Conservation (phyloP, 2,113 vertebrate species). For the Etheostoma spectabile region DNA sequence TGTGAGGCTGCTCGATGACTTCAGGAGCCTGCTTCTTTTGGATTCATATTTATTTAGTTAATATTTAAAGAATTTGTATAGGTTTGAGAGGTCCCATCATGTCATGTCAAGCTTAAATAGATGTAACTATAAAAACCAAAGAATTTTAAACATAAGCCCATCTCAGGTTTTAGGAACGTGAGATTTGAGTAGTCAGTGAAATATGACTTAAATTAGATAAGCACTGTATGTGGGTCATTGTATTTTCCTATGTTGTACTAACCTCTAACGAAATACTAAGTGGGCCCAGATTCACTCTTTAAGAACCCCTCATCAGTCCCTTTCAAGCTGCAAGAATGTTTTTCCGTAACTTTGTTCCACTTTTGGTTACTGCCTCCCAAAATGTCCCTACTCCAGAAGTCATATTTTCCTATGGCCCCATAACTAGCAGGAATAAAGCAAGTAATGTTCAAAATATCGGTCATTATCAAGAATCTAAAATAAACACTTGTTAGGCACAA, state of each 20-base stretch:
- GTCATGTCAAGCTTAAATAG: background rate
- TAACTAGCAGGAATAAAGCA: background rate
- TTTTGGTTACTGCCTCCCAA: background rate
- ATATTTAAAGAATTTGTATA: background rate
- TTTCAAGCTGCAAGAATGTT: background rate
- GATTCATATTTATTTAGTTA: background rate
- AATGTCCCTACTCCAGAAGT: background rate
- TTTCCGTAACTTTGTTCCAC: background rate
- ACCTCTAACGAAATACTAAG: background rate
- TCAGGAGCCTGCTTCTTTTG: background rate
- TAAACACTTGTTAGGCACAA: no score
- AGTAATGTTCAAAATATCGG: no score
- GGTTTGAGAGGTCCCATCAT: background rate
- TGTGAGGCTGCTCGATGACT: conserved; percentile 7
- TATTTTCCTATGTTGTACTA: background rate
- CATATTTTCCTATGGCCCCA: background rate
- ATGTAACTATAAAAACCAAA: background rate
- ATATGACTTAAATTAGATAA: background rate
- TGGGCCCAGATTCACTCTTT: background rate
- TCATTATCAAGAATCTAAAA: no score
- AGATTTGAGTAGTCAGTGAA: background rate
- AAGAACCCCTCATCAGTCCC: background rate
- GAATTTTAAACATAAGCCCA: background rate
- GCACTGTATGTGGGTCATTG: background rate
- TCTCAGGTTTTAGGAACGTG: background rate